These are phyloP conservation scores for Urophycis tenuis DNA, from an alignment of 2,797 vertebrate genomes.

Conservation along the genomic window DNA sequence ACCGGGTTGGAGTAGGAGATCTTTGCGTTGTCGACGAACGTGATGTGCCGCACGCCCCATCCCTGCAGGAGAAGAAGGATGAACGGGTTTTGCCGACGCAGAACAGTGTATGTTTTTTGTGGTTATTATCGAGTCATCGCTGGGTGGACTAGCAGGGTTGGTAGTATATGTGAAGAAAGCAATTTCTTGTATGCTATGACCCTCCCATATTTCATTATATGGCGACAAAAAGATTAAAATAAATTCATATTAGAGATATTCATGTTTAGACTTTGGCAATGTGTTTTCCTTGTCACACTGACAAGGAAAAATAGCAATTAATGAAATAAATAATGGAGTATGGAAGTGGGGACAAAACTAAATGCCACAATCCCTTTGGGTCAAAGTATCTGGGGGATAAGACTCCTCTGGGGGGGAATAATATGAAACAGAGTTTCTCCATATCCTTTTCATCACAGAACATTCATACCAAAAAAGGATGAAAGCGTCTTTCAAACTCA, in stretches of 20 bases:
- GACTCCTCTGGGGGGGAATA: background rate
- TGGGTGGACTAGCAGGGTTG: background rate
- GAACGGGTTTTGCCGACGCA: background rate
- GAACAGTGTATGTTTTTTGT: background rate
- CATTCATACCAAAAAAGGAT: background rate
- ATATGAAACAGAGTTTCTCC: background rate
- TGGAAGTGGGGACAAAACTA: background rate
- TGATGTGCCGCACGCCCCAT: slow-evolving; percentile 95
- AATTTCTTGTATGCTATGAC: background rate
- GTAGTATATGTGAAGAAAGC: background rate
- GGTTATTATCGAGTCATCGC: background rate
- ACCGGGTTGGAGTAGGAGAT: slow-evolving; percentile 98
- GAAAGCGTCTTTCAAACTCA: background rate
- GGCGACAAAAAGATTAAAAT: background rate
- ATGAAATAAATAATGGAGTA: background rate
- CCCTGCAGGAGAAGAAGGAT: slow-evolving; percentile 67
- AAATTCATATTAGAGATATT: background rate
- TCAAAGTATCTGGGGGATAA: background rate
- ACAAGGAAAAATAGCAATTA: background rate
- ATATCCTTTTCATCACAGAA: background rate
- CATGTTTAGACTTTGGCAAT: background rate
- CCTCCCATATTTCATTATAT: background rate
- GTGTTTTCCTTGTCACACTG: background rate
- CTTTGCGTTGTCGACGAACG: slow-evolving; percentile 95
- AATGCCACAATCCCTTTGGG: background rate